Evolutionary conservation across 1,140 invertebrate genomes (phyloP), one percentile per base, ranked within the genome.

Genomic region (Bombus sibiricus): DNA sequence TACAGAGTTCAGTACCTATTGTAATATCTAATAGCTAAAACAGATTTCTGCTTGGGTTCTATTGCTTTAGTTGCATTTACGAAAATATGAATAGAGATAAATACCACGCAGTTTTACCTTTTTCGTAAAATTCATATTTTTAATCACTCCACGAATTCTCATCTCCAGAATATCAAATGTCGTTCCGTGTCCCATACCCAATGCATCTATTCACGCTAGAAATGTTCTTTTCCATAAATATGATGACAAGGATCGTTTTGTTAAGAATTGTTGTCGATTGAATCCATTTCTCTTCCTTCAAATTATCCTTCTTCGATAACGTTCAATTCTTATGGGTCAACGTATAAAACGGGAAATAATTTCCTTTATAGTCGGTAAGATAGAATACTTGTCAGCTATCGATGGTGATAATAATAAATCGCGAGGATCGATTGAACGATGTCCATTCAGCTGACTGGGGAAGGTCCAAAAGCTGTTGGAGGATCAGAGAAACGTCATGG

Each of bases 391-490:
- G 22, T 25, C 37, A 25, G 18, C 2, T n/a, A 8, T 43, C 18
- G 32, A n/a, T 9, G 13, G 62, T 37, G 73, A 39, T 53, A 66
- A 53, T 68, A 83, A 57, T 77, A 83, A 76, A 75, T 57, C 39
- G 8, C 13, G 39, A n/a, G 22, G 22, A 64, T 34, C 32, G 9
- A 57, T 34, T 47, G 41, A 41, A 39, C 25, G 66, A 77, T 37
- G 74, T 43, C 74, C 43, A 41, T 83, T 77, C 28, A 41, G 43
- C 8, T n/a, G 57, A 62, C 34, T 41, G 75, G 5, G 15, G 18
- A 64, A 59, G 74, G 37, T 57, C 43, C 25, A 13, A 22, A 68
- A 69, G 47, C 10, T 43, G n/a, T n/a, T 5, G 5, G 13, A 28
- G 13, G 28, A 69, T 69, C 59, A 22, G 8, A 34, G 81, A 25